Conservation (phyloP, 2,888 invertebrate species). For the Drosophila macrospina region DNA sequence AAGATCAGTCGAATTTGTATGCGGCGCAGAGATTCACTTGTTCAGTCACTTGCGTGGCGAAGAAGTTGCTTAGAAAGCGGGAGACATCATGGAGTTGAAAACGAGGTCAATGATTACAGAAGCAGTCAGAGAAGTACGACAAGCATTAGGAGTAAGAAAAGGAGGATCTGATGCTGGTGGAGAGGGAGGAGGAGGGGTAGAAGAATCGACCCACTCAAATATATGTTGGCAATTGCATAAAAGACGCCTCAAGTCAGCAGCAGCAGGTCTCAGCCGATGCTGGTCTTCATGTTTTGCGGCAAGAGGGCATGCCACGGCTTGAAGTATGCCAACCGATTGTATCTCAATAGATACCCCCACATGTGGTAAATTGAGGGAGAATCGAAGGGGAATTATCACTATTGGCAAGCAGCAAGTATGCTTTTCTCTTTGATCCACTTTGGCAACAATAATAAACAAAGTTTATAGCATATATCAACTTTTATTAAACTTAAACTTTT, state of each 20-base stretch:
- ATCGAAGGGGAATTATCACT: not conserved
- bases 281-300: conserved; percentile 2
- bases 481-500: conserved; percentile 9
- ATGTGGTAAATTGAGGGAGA: conserved; percentile 18
- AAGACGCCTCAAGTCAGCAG: not conserved
- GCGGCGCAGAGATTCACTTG: conserved; percentile 23
- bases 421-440: conserved; percentile 30
- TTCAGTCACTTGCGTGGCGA: conserved; percentile 13
- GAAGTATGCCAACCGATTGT: conserved; percentile 35
- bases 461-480: conserved; percentile 1
- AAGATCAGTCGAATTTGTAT: conserved; percentile 18
- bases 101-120: conserved; percentile 70
- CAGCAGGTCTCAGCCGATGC: conserved; percentile 6
- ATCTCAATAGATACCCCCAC: conserved; percentile 29
- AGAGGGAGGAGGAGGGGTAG: not conserved
- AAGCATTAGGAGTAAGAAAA: conserved; percentile 17
- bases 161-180: not conserved
- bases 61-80: conserved; percentile 58
- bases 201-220: conserved; percentile 17
- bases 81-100: conserved; percentile 37
- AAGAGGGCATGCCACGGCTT: conserved; percentile 35
- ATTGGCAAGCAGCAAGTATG: not conserved
- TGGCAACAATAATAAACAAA: conserved; percentile 13
- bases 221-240: conserved; percentile 17
- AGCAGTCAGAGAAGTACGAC: conserved; percentile 19